Evolutionary conservation across 2,797 vertebrate genomes (phyloP), one percentile per base, ranked within the genome.

Genomic region (Margarornis squamiger): DNA sequence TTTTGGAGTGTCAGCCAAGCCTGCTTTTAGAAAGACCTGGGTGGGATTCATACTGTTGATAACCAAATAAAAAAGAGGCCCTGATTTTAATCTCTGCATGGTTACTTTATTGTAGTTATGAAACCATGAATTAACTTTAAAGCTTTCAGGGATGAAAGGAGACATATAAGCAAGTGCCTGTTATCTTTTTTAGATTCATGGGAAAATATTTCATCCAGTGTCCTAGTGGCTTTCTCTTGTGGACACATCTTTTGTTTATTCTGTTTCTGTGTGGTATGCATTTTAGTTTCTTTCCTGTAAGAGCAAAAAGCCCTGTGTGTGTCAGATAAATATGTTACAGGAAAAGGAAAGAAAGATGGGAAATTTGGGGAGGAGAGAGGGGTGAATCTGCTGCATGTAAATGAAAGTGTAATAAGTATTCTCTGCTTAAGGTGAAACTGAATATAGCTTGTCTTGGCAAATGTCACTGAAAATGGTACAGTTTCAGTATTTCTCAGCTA

Each of bases 1-100:
- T 98, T 98, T 98, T 94, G 79, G 93, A 97, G 96, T 95, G 88
- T 97, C 97, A 97, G 98, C 97, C 97, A 97, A 97, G 96, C 96
- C 96, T 96, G 92, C 98, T 98, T 98, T 97, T 97, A 98, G 97
- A 96, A 97, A 98, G 97, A 97, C 97, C 97, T 98, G 97, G 97
- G 97, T 98, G 97, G 97, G 97, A 98, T 98, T 97, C 96, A 88
- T 97, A 81, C 93, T 98, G 97, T 97, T 98, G 96, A 97, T 98
- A 97, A 97, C 97, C 97, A 97, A 97, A 97, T 97, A 95, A 73
- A 97, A 97, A 98, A 97, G 96, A 97, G 96, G 95, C 95, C 94
- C 94, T 94, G 97, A 98, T 98, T 98, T 97, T 98, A 98, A 98
- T 98, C 97, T 98, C 90, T 93, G 88, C 92, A 92, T 97, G 96